Base-by-base conservation (phyloP, 1,140 invertebrate species). In the Potamilus streckersoni region DNA sequence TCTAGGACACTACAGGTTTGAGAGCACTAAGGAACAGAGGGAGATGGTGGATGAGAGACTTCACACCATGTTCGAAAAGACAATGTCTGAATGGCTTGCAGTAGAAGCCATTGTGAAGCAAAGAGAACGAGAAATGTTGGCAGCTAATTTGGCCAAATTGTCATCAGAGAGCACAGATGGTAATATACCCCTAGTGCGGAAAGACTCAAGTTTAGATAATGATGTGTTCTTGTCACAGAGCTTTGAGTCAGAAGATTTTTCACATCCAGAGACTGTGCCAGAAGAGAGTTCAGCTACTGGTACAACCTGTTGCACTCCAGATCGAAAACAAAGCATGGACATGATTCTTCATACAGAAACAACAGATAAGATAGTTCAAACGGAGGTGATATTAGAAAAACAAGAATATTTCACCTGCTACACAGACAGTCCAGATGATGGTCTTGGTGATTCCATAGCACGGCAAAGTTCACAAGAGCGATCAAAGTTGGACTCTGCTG, bases 41-140 rank as follows among this genome's bases (percentile, higher is more conserved):
- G 87, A 90, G 31, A 92, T 93, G 76, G 92, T 94, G 74, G 94
- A 96, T 83, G 89, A 92, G 76, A 76, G 84, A 69, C 93, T 94
- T 73, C 92, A 93, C 80, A 92, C 94, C 69, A 92, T 93, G 76
- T 96, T 96, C 84, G 96, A 97, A 90, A 94, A 94, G 13, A 95
- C 94, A 4, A 96, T 97, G 95, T 96, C 95, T 1, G 96, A 97
- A 86, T 98, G 97, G 97, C 89, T 96, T 69, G 96, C 95, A 2
- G 95, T 98, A 1, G 97, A 98, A 87, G 96, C 96, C 1, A 97
- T 97, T 74, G 95, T 97, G 1, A 88, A 93, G 74, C 95, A 97
- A 87, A 86, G 94, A 74, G 96, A 98, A 84, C 94, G 95, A 80
- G 94, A 91, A 79, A 90, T 89, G 14, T 91, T 92, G 90, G 93